Evolutionary conservation across 1,140 invertebrate genomes (phyloP), one percentile per base, ranked within the genome.

Genomic region (Pteromalus puparum): DNA sequence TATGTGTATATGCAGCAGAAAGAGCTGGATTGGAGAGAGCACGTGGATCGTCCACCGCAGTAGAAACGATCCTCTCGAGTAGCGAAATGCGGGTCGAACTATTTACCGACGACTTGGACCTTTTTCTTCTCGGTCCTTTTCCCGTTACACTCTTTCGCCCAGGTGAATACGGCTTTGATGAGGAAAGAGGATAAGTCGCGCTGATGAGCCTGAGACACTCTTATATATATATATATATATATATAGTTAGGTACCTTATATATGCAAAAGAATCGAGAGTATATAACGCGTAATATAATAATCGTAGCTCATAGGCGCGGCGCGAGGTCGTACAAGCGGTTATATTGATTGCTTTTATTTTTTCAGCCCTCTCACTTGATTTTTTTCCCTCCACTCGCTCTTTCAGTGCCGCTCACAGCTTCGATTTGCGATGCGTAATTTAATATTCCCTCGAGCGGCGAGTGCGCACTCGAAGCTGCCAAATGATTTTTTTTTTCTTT

Each of bases 61-160:
- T 34, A 34, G 30, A 18, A 74, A 74, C 72, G 72, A 70, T 61
- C 53, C 21, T 53, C 48, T 53, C 48, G 2, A 7, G 7, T 5
- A 30, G 10, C 9, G 7, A 65, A 26, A 65, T 65, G 26, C 26
- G 76, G 48, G 76, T 73, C 83, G 81, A 86, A 80, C 74, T 81
- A 84, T 85, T 72, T 82, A 70, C 84, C 74, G 68, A 65, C 28
- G 68, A 65, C 28, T 84, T n/a, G 15, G 38, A 26, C 30, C 4
- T 38, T 53, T 77, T 81, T 84, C 67, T 30, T 81, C 67, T n/a
- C 61, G 0, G 13, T 21, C 53, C 10, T 7, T n/a, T 73, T 15
- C 9, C 13, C 65, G 21, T 13, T 30, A 30, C 77, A 24, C 28
- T 65, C 48, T 28, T 53, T 48, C 1, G 7, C n/a, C n/a, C n/a